Conservation (phyloP, 64 coral and sea anemone species). For the Porites australiensis region DNA sequence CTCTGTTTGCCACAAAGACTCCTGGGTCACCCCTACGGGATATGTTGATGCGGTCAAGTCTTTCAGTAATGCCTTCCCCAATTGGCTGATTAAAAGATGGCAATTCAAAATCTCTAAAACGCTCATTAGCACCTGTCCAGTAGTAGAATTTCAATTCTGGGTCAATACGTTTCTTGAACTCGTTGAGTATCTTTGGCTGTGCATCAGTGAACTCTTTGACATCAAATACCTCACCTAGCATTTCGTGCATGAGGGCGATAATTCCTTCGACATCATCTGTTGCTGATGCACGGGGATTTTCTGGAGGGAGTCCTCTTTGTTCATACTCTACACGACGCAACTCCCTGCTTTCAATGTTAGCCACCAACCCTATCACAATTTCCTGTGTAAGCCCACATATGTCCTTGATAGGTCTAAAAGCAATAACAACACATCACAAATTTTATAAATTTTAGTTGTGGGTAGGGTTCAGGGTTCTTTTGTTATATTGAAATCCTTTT, state of each 20-base stretch:
- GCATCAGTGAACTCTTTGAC: constrained; percentile 50
- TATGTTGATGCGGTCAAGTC: constrained; percentile 19
- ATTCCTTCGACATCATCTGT: constrained; percentile 85
- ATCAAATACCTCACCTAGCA: constrained; percentile 27
- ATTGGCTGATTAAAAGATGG: constrained; percentile 54
- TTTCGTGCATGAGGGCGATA: constrained; percentile 65
- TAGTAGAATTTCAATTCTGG: constrained; percentile 42
- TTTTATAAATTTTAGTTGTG: neutral
- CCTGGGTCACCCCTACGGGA: constrained; percentile 65
- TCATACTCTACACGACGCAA: constrained; percentile 20
- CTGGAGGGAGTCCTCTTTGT: constrained; percentile 29
- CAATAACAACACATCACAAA: neutral
- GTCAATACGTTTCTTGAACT: constrained; percentile 59
- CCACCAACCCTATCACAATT: constrained; percentile 51
- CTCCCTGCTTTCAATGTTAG: constrained; percentile 55
- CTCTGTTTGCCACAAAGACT: constrained; percentile 76
- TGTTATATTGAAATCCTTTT: neutral
- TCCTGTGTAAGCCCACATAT: constrained; percentile 73
- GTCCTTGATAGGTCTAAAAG: constrained; percentile 68
- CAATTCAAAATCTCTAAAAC: constrained; percentile 36
- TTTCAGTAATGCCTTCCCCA: constrained; percentile 32
- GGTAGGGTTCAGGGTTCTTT: neutral
- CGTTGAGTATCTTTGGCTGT: constrained; percentile 55
- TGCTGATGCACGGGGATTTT: constrained; percentile 65
- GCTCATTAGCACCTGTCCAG: constrained; percentile 54